Percentiles rank a stretch among this genome's conserved stretches.
phyloP scores from a whole-genome alignment of 2,797 vertebrate species.

The Mormyrops attenuatus region DNA sequence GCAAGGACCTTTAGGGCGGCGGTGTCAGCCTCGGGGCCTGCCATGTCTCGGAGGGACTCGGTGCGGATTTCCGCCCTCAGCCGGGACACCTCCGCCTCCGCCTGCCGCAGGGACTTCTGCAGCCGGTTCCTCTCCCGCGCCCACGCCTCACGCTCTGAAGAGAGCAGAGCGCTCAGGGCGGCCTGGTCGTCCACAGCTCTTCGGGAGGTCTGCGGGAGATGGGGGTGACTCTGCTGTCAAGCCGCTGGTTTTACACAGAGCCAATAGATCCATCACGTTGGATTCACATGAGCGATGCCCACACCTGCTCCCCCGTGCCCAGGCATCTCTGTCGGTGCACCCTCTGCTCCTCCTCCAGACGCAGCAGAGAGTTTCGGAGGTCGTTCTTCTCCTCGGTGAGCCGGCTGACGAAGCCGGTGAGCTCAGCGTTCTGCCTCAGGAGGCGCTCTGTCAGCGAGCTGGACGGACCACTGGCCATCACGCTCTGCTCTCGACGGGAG shows the following conservation, averaged over 20 bases:
- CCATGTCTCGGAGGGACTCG: conserved; percentile 67
- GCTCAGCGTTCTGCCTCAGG: conserved; percentile 86
- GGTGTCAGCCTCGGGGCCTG: conserved; percentile 71
- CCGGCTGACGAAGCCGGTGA: conserved; percentile 84
- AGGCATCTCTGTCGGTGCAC: conserved; percentile 58
- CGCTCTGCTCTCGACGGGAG: conserved; percentile 46
- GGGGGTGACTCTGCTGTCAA: not conserved
- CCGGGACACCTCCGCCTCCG: conserved; percentile 73
- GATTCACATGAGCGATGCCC: not conserved
- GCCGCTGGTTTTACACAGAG: not conserved
- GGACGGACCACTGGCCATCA: conserved; percentile 55
- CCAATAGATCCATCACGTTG: not conserved
- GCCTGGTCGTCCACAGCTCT: conserved; percentile 44
- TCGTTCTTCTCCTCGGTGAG: conserved; percentile 94
- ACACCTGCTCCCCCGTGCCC: conserved; percentile 47
- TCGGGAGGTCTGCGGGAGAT: conserved; percentile 47
- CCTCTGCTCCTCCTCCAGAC: conserved; percentile 80
- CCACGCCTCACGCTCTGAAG: conserved; percentile 81
- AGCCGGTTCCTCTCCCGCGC: conserved; percentile 67
- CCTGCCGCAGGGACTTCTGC: conserved; percentile 74
- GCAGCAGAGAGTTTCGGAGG: conserved; percentile 76
- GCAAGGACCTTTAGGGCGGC: conserved; percentile 73
- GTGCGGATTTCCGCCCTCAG: conserved; percentile 75
- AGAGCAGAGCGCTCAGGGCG: conserved; percentile 56
- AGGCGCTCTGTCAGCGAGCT: conserved; percentile 78